Evolutionary conservation across 2,113 vertebrate genomes (phyloP).

Genomic region (Marmota flaviventris): DNA sequence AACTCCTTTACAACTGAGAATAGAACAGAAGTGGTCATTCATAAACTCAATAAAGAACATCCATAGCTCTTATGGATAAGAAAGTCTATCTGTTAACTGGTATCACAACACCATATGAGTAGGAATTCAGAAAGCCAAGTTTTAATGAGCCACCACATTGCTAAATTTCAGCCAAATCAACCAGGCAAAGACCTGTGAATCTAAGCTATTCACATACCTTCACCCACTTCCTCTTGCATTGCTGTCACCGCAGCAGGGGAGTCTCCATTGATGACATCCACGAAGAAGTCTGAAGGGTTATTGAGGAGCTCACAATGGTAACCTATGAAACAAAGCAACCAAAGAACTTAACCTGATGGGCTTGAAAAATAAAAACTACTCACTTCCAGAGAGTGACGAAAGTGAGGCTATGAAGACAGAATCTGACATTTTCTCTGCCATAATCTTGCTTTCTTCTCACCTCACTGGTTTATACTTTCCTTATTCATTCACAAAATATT

Average conservation of each 20-base stretch:
- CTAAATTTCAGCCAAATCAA: not conserved
- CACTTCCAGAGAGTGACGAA: not conserved
- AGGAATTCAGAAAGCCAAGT: not conserved
- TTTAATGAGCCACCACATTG: not conserved
- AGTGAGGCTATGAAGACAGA: not conserved
- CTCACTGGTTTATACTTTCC: slow-evolving; percentile 59
- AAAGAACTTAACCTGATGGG: not conserved
- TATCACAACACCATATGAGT: not conserved
- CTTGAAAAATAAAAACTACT: not conserved
- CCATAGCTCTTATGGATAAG: slow-evolving; percentile 68
- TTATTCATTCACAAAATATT: not conserved
- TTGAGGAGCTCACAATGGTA: slow-evolving; percentile 94
- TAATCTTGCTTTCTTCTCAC: not conserved
- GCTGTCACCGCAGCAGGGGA: slow-evolving; percentile 84
- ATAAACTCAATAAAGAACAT: not conserved
- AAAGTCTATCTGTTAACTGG: not conserved
- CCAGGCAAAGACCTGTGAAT: not conserved
- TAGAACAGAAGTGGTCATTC: not conserved
- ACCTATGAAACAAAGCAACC: slow-evolving; percentile 87
- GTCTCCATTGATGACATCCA: slow-evolving; percentile 96
- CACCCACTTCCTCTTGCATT: not conserved
- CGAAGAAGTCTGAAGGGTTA: slow-evolving; percentile 97
- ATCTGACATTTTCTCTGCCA: not conserved
- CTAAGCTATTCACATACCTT: slow-evolving; percentile 84
- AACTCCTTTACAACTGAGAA: not conserved